phyloP scores from a whole-genome alignment of 2,888 invertebrate genomes.

The Oligia latruncula region DNA sequence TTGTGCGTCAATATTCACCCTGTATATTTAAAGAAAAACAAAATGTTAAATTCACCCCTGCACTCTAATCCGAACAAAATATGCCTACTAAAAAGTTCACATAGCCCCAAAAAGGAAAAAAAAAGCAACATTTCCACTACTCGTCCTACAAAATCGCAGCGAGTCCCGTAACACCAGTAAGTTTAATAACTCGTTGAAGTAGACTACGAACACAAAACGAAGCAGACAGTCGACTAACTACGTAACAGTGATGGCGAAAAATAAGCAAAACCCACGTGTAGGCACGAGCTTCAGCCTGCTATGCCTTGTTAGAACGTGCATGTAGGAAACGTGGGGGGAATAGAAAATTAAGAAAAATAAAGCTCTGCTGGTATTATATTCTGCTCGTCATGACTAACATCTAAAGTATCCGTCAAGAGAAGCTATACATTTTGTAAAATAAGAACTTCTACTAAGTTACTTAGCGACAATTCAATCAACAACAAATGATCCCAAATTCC shows the following conservation, averaged over 20 bases:
- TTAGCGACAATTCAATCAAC: no score
- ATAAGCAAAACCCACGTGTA: slow-evolving; percentile 64
- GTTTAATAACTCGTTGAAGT: slow-evolving; percentile 64
- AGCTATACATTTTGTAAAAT: no score
- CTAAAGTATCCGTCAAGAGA: no score
- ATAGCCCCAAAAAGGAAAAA: slow-evolving; percentile 13
- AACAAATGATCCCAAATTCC: no score
- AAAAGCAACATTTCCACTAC: slow-evolving; percentile 36
- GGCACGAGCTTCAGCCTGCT: slow-evolving; percentile 35
- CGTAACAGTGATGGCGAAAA: slow-evolving; percentile 70
- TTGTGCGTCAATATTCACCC: neutral
- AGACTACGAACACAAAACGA: slow-evolving; percentile 69
- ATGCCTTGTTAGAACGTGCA: slow-evolving; percentile 51
- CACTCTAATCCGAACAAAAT: neutral
- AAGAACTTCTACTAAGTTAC: no score
- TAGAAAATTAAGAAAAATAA: neutral
- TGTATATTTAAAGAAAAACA: neutral
- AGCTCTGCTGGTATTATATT: neutral
- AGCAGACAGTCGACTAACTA: slow-evolving; percentile 71
- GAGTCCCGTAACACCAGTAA: slow-evolving; percentile 28
- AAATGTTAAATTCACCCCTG: neutral
- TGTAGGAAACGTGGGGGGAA: slow-evolving; percentile 34
- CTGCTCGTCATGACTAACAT: no score
- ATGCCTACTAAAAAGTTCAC: neutral
- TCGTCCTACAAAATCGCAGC: slow-evolving; percentile 30